phyloP scores from a whole-genome alignment of 2,888 invertebrate genomes.

The Coelinius sp. region DNA sequence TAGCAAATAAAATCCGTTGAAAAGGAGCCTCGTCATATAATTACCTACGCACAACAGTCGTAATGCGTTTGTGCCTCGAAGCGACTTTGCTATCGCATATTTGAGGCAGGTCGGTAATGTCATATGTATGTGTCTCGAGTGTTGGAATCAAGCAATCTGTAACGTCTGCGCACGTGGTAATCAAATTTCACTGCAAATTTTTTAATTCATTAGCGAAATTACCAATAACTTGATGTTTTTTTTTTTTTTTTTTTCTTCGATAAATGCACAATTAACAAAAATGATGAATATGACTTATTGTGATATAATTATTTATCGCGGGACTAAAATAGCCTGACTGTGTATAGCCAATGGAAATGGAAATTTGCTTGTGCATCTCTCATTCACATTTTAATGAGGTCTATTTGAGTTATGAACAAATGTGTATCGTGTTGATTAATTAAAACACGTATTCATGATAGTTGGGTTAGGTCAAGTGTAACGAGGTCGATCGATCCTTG shows the following conservation, averaged over 20 bases:
- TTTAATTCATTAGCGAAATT: too few relatives aligned
- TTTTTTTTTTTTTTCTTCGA: too few relatives aligned
- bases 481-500: conserved; percentile 25
- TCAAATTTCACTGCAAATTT: too few relatives aligned
- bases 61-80: background rate
- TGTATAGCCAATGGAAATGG: background rate
- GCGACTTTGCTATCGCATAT: conserved; percentile 35
- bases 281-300: too few relatives aligned
- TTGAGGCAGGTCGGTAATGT: conserved; percentile 66
- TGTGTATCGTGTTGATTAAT: background rate
- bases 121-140: conserved; percentile 17
- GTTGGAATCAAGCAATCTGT: background rate
- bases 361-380: background rate
- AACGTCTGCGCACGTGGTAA: too few relatives aligned
- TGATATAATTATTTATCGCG: too few relatives aligned
- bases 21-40: conserved; percentile 8
- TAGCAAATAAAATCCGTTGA: conserved; percentile 24
- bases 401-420: background rate
- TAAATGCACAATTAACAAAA: too few relatives aligned
- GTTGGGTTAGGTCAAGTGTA: conserved; percentile 26
- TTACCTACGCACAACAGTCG: background rate
- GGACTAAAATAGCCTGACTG: too few relatives aligned
- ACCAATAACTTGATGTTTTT: too few relatives aligned
- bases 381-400: background rate
- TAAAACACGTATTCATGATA: conserved; percentile 8